A percentile compares a stretch with the other conserved stretches of the same genome.
These are phyloP conservation scores for Pseudopleuronectes americanus DNA, from an alignment of 2,797 vertebrate species.

Conservation along the genomic window DNA sequence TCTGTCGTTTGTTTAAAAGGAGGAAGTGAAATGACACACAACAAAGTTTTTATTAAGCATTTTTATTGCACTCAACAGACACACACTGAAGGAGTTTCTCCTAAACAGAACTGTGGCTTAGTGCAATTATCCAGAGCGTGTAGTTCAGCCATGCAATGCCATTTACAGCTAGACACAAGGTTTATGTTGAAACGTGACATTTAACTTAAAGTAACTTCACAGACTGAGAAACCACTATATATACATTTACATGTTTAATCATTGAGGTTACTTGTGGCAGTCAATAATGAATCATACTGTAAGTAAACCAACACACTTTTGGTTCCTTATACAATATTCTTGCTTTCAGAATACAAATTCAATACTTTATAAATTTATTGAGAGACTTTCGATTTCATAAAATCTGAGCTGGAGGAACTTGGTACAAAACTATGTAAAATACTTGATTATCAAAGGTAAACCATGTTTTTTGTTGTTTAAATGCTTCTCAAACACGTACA, in stretches of 20 bases:
- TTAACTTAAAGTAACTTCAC: constrained; percentile 34
- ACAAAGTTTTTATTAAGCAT: constrained; percentile 24
- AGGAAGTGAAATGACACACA: constrained; percentile 52
- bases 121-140: constrained; percentile 61
- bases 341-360: constrained; percentile 57
- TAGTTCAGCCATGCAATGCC: constrained; percentile 65
- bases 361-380: constrained; percentile 52
- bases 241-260: constrained; percentile 30
- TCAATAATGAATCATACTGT: constrained; percentile 21
- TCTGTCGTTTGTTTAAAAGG: not conserved
- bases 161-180: constrained; percentile 49
- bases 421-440: constrained; percentile 81
- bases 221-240: constrained; percentile 47
- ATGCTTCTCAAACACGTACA: constrained; percentile 36
- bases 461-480: constrained; percentile 45
- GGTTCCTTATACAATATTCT: constrained; percentile 41
- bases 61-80: constrained; percentile 82
- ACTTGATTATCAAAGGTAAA: constrained; percentile 77
- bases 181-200: constrained; percentile 1
- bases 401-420: constrained; percentile 51
- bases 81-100: constrained; percentile 58
- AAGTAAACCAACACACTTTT: constrained; percentile 61
- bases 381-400: constrained; percentile 60
- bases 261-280: constrained; percentile 67
- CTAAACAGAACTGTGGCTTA: constrained; percentile 64